Evolutionary conservation across 2,113 vertebrate genomes (phyloP).

Genomic region (Vulpes ferrilata): DNA sequence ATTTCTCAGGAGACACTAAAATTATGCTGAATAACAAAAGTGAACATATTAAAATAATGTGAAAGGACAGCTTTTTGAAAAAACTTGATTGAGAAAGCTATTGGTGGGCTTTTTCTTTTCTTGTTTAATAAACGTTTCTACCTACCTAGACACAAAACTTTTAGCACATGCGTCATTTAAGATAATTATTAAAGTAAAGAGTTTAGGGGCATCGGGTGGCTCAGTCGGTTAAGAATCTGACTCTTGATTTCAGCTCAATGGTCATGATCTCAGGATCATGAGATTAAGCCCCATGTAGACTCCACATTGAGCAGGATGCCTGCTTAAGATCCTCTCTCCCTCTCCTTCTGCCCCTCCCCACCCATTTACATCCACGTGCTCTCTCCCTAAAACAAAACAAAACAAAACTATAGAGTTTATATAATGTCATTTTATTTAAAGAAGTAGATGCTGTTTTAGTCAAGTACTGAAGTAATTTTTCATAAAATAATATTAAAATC

Average conservation of each 20-base stretch:
- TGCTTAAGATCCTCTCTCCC: neutral
- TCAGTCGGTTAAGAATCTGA: neutral
- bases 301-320: neutral
- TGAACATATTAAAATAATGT: neutral
- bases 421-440: neutral
- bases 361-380: neutral
- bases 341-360: neutral
- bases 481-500: slow-evolving; percentile 32
- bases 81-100: neutral
- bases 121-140: slow-evolving; percentile 39
- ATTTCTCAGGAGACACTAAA: slow-evolving; percentile 40
- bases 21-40: neutral
- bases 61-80: neutral
- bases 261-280: neutral
- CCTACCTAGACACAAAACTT: neutral
- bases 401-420: neutral
- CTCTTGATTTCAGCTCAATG: neutral
- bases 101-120: neutral
- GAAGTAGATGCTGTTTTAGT: neutral
- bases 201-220: neutral
- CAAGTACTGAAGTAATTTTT: neutral
- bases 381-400: neutral
- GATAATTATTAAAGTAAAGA: neutral
- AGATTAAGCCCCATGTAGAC: neutral
- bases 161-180: neutral